Conservation (phyloP, 2,888 invertebrate genomes). For the Polyommatus iphigenia region DNA sequence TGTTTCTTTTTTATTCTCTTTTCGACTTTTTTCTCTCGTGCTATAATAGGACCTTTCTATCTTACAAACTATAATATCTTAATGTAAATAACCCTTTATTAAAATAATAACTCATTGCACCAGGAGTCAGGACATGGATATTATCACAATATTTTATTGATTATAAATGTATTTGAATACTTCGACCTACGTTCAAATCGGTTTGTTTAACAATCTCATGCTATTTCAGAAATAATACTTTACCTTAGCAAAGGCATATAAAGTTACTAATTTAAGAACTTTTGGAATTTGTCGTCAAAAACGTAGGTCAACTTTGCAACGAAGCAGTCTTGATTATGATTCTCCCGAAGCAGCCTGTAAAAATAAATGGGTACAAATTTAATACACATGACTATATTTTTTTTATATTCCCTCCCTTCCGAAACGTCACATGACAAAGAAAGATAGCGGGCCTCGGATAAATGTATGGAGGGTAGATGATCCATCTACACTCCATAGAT, state of each 20-base stretch:
- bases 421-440: too few relatives aligned
- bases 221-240: neutral
- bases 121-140: neutral
- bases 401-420: too few relatives aligned
- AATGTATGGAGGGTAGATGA: too few relatives aligned
- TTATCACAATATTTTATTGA: neutral
- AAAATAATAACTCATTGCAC: conserved; percentile 9
- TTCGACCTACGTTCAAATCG: neutral
- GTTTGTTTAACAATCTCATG: neutral
- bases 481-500: too few relatives aligned
- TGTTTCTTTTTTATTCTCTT: neutral
- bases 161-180: neutral
- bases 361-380: neutral
- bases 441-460: too few relatives aligned
- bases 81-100: neutral
- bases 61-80: neutral
- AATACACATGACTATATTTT: neutral
- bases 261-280: neutral
- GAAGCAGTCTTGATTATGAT: conserved; percentile 8
- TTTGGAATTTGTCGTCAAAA: neutral
- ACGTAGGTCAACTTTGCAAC: neutral
- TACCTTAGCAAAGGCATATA: neutral
- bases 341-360: conserved; percentile 22
- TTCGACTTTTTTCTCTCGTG: neutral
- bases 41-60: neutral